Base-by-base conservation (phyloP, 2,113 vertebrate genomes). In the Lepidothrix coronata region DNA sequence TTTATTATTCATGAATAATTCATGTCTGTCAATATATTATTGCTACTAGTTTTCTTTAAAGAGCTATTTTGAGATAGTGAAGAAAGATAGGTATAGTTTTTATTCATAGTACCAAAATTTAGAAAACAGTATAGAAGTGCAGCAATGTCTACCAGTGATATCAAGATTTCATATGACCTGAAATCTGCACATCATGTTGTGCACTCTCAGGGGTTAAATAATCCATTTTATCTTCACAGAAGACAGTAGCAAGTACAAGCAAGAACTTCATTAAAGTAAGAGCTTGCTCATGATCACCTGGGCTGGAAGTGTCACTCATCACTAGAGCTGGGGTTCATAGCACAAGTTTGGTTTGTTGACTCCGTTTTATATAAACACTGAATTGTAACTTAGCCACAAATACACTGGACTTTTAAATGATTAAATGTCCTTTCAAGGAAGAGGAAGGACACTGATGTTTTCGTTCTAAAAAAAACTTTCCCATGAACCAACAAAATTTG, bases 1-100 rank as follows among this genome's bases (percentile, higher is more conserved):
- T 89, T 95, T 95, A 91, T 92, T 95, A 93, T 92, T 96, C 6
- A 75, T 96, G 8, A 73, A 54, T 95, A 95, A 95, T 95, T 97
- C 55, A 79, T 90, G 54, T 61, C n/a, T 93, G 61, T 91, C 70
- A 97, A 94, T 97, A 84, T 91, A 86, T 95, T 95, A 76, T 68
- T 97, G 52, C 61, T 66, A 77, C 81, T 78, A 95, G 19, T 80
- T 96, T 97, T 95, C 54, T 85, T 80, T 80, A 39, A 91, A 93
- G 16, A 95, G 80, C 55, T 90, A 41, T 75, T 91, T 49, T 92
- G 20, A 67, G 44, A 84, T 77, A 91, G 20, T 54, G 85, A 24
- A 83, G 66, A 92, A 55, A 75, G 44, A 74, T 11, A 23, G 14
- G 9, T 62, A n/a, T 39, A 44, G 15, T 16, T 88, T 94, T 80